Evolutionary conservation across 2,888 invertebrate genomes (phyloP).

Genomic region (Melangyna quadrimaculata): DNA sequence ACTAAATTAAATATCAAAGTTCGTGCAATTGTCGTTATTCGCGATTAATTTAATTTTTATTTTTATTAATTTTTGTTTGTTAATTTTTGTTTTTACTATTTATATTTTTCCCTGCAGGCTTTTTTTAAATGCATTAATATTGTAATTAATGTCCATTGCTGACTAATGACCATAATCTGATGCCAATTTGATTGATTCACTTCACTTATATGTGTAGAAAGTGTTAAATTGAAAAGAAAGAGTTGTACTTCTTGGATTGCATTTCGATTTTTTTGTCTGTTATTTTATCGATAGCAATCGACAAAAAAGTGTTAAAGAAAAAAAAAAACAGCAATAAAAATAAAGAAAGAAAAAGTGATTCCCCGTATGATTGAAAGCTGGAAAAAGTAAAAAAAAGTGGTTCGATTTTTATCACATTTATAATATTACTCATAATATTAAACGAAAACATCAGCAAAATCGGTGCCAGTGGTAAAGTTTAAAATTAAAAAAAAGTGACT

Average conservation of each 20-base stretch:
- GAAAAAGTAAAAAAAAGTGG: conserved; percentile 53
- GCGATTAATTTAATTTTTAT: conserved; percentile 28
- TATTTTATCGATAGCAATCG: conserved; percentile 54
- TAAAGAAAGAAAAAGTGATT: conserved; percentile 59
- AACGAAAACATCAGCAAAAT: conserved; percentile 5
- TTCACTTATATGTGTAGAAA: conserved; percentile 56
- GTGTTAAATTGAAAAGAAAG: conserved; percentile 64
- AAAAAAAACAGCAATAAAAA: conserved; percentile 37
- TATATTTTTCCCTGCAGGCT: conserved; percentile 55
- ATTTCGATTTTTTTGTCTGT: conserved; percentile 32
- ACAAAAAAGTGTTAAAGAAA: conserved; percentile 21
- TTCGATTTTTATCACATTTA: conserved; percentile 12
- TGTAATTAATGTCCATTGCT: conserved; percentile 42
- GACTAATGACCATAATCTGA: conserved; percentile 62
- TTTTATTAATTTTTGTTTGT: conserved; percentile 14
- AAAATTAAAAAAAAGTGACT: conserved; percentile 6
- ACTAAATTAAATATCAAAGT: not conserved
- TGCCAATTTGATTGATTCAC: conserved; percentile 64
- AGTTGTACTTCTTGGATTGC: conserved; percentile 59
- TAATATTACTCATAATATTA: conserved; percentile 5
- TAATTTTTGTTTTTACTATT: conserved; percentile 9
- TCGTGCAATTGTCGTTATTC: not conserved
- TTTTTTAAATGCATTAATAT: conserved; percentile 32
- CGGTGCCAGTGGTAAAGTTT: not conserved
- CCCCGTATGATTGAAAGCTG: conserved; percentile 51